Conservation (phyloP, 1,140 invertebrate genomes). For the Telenomus remus region DNA sequence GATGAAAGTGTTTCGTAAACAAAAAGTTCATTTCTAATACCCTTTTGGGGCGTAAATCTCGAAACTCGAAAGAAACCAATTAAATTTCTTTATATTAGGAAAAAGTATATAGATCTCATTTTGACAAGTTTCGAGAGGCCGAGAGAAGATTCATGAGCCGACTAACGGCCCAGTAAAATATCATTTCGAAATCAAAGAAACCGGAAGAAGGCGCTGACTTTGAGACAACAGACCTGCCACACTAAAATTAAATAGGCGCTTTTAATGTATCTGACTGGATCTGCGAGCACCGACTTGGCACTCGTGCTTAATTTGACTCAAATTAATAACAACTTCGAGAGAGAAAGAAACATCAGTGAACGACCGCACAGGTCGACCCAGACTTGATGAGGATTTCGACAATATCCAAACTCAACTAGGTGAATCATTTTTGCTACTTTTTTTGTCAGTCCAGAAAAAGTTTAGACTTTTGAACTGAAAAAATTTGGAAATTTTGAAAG, state of each 20-base stretch:
- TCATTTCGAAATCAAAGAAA: slow-evolving; percentile 56
- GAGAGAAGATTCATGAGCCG: slow-evolving; percentile 30
- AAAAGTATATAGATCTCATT: slow-evolving; percentile 33
- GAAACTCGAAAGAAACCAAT: slow-evolving; percentile 25
- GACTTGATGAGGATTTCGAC: slow-evolving; percentile 23
- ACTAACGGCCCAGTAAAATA: slow-evolving; percentile 48
- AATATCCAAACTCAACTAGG: slow-evolving; percentile 27
- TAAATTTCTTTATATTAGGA: slow-evolving; percentile 45
- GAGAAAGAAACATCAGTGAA: slow-evolving; percentile 45
- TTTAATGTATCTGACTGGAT: slow-evolving; percentile 29
- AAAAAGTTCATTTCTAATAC: slow-evolving; percentile 20
- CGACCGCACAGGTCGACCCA: slow-evolving; percentile 45
- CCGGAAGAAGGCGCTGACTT: slow-evolving; percentile 51
- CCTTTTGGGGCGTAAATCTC: slow-evolving; percentile 13
- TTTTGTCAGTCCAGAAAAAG: no score
- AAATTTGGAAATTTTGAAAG: no score
- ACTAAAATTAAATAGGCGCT: slow-evolving; percentile 34
- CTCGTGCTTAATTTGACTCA: slow-evolving; percentile 46
- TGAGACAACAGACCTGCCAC: slow-evolving; percentile 30
- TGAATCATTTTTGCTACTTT: not conserved
- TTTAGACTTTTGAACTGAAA: no score
- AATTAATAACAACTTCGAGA: slow-evolving; percentile 46
- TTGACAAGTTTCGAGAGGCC: slow-evolving; percentile 38
- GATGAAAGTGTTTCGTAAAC: slow-evolving; percentile 17
- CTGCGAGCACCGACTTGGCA: slow-evolving; percentile 21